Evolutionary conservation across 1,140 invertebrate species (phyloP), one percentile per base, ranked within the genome.

Genomic region (Solen grandis): DNA sequence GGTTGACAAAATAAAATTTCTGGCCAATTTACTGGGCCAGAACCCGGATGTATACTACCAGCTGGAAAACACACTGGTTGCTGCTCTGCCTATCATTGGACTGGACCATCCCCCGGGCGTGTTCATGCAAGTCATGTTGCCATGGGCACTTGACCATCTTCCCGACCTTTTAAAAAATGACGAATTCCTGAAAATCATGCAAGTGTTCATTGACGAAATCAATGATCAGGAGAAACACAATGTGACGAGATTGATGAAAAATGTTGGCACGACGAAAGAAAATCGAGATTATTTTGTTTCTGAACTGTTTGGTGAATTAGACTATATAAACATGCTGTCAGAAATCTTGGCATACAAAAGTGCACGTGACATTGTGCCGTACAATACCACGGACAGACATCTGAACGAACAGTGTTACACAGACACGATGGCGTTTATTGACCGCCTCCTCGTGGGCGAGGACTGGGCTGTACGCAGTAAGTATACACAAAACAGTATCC

Each of bases 381-480:
- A 78, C 35, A 78, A 68, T 60, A 46, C 63, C 8, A 78, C 63
- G 13, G 65, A 59, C 54, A 68, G 75, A 50, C 16, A 29, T 2
- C 55, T 80, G 13, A 62, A 35, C 22, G 46, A 72, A 35, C 55
- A 63, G 22, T 80, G 77, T 38, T 80, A 80, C 35, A 52, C 27
- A 3, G 59, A 73, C 50, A 80, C 66, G 5, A 80, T 80, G 77
- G 57, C 35, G 16, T 80, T 80, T 50, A 27, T 80, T 29, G 77
- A 80, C 22, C 27, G 68, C 16, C 59, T 80, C 25, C 60, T 80
- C 19, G 10, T 10, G 19, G 77, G 77, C 2, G 68, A 72, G n/a
- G 59, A 62, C 54, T 80, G 77, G 77, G 77, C 77, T 1, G 27
- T 80, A 13, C 29, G 69, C 41, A 80, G 77, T 80, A 72, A 60